Conservation (phyloP, 2,797 vertebrate species). For the Myoxocephalus aenaeus region DNA sequence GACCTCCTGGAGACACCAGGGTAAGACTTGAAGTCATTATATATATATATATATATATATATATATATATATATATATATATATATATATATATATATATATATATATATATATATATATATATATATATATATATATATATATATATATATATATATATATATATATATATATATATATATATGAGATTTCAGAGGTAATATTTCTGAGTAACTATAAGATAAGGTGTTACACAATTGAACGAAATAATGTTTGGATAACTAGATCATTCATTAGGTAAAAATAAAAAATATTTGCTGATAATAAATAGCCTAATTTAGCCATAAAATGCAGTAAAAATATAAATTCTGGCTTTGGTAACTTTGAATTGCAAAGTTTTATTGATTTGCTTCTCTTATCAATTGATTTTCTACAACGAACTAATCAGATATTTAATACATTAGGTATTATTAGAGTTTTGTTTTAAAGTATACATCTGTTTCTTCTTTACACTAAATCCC, state of each 20-base stretch:
- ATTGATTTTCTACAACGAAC: neutral
- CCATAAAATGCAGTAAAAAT: neutral
- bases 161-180: too few species aligned
- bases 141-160: too few species aligned
- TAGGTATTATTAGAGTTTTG: too few species aligned
- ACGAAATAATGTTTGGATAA: neutral
- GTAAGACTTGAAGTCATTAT: conserved; percentile 74
- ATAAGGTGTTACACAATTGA: neutral
- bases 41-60: too few species aligned
- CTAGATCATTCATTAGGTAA: neutral
- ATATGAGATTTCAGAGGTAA: neutral
- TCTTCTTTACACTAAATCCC: neutral
- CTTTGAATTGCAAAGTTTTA: neutral
- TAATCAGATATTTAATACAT: neutral
- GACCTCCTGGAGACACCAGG: conserved; percentile 92
- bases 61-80: too few species aligned
- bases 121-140: neutral
- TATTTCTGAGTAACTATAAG: neutral
- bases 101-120: too few species aligned
- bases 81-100: too few species aligned
- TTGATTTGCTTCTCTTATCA: neutral
- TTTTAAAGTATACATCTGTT: neutral
- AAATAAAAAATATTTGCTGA: neutral
- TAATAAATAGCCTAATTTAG: neutral
- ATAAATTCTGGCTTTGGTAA: neutral